phyloP scores from a whole-genome alignment of 2,888 invertebrate genomes.

The Ectropis crepuscularia region DNA sequence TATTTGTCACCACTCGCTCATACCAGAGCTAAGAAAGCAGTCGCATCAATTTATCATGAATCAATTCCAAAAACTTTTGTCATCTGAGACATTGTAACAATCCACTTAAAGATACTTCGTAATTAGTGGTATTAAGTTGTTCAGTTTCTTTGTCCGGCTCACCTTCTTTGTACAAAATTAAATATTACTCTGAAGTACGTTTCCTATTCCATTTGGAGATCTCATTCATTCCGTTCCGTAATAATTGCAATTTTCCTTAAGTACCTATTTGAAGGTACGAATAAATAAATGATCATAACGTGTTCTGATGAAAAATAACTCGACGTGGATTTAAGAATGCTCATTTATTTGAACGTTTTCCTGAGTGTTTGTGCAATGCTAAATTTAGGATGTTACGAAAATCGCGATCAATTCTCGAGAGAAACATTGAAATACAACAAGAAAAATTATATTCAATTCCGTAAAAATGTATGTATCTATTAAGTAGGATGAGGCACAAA shows the following conservation, averaged over 20 bases:
- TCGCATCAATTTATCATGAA: constrained; percentile 8
- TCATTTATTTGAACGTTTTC: background rate
- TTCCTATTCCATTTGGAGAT: constrained; percentile 7
- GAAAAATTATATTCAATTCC: background rate
- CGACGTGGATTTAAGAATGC: background rate
- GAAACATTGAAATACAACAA: background rate
- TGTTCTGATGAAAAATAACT: too few relatives aligned
- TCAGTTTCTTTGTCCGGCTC: background rate
- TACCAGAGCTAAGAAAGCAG: background rate
- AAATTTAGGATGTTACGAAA: background rate
- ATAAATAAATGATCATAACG: background rate
- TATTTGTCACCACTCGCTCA: too few relatives aligned
- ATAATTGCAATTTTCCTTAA: background rate
- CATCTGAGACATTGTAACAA: constrained; percentile 22
- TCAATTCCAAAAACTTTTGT: constrained; percentile 22
- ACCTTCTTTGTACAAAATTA: constrained; percentile 20
- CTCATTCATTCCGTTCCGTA: background rate
- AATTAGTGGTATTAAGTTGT: constrained; percentile 6
- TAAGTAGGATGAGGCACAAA: constrained; percentile 35
- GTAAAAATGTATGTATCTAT: constrained; percentile 14
- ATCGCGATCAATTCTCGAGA: background rate
- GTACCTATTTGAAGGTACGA: background rate
- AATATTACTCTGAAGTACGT: constrained; percentile 1
- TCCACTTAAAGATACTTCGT: constrained; percentile 22
- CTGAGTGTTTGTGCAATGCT: background rate